Percentiles rank a stretch among this genome's conserved stretches.
These are phyloP conservation scores for Myodes glareolus DNA, from an alignment of 2,113 vertebrate species.

Conservation along the genomic window DNA sequence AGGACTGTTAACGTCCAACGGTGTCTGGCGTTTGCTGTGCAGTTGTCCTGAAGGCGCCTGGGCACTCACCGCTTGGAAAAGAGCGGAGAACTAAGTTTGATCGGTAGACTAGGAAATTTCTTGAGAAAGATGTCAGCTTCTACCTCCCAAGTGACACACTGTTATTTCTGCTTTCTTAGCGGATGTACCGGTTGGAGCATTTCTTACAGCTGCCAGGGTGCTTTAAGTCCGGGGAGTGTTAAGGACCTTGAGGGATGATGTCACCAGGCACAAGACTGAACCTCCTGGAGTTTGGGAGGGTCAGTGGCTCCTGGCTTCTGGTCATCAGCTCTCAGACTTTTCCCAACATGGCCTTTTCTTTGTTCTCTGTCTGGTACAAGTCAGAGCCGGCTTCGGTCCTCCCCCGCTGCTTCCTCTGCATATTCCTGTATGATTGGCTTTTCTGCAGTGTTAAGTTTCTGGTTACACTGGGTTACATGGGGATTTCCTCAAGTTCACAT, in stretches of 20 bases:
- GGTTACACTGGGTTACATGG: not conserved
- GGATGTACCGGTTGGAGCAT: not conserved
- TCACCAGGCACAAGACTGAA: not conserved
- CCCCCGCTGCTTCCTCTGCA: not conserved
- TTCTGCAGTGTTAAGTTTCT: not conserved
- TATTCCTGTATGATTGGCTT: not conserved
- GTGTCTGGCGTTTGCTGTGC: not conserved
- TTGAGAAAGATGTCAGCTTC: not conserved
- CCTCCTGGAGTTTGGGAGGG: not conserved
- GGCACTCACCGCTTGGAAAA: conserved; percentile 25
- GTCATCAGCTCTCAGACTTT: not conserved
- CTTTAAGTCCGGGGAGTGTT: not conserved
- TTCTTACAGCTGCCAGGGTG: not conserved
- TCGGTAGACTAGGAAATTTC: conserved; percentile 9
- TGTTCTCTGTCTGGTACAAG: not conserved
- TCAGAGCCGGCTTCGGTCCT: not conserved
- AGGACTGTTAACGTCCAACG: not conserved
- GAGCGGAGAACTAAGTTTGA: not conserved
- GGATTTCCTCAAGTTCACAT: not conserved
- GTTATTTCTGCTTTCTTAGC: conserved; percentile 51
- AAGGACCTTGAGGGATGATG: not conserved
- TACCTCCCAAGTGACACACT: conserved; percentile 30
- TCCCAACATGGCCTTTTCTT: not conserved
- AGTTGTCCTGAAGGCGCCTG: not conserved
- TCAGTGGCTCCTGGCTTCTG: not conserved